Evolutionary conservation across 2,797 vertebrate genomes (phyloP), one percentile per base, ranked within the genome.

Genomic region (Neomorphus geoffroyi): DNA sequence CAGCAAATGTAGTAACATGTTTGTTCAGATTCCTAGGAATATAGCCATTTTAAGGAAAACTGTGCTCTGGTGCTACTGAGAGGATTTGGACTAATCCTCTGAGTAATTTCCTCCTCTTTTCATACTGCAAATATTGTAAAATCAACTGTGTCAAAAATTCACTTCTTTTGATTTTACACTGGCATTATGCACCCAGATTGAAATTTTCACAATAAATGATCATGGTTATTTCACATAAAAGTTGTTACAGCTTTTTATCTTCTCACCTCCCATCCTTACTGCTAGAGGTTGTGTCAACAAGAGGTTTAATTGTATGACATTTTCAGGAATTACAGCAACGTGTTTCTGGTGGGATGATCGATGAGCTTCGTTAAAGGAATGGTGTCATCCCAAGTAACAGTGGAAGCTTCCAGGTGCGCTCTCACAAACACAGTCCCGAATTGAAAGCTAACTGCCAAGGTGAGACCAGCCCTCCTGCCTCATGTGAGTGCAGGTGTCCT

Each of bases 131-230:
- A 41, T 92, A 66, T 21, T 50, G 22, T 69, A 81, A 84, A 78
- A 81, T n/a, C n/a, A 54, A 3, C 24, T 61, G 7, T 24, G 32
- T 53, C 9, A 90, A 64, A 81, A 92, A 58, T 60, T 50, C 7
- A 26, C 57, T 87, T 5, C 19, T 87, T 94, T 80, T 80, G 32
- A 70, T 78, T 90, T 85, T 91, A 78, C 56, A 58, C 39, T 66
- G 62, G 15, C 16, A 33, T 73, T 57, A 28, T 60, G 14, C 51
- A 81, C 64, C 21, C 51, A 64, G 19, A 80, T 67, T 72, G 5
- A 78, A 75, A 66, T 41, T 80, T 89, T 79, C 39, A 65, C n/a
- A 67, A 57, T 54, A 33, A 80, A 58, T 78, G 46, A 4, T 67
- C 11, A 43, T 33, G 16, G 19, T 35, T 75, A 51, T 71, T 86